Evolutionary conservation across 2,797 vertebrate genomes (phyloP), one percentile per base, ranked within the genome.

Genomic region (Phataginus tricuspis): DNA sequence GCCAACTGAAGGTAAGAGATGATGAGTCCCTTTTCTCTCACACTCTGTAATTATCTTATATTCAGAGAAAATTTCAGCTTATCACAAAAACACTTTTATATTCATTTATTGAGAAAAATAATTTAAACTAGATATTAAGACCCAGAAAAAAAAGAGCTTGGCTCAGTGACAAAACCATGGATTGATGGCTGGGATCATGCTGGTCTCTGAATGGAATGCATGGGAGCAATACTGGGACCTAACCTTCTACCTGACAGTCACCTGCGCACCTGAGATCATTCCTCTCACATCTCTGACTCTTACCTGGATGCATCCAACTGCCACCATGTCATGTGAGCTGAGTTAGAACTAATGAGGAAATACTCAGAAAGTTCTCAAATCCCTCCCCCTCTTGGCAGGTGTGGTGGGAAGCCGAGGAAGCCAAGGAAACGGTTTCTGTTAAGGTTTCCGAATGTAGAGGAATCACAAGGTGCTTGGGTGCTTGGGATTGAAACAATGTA

Each of bases 21-120:
- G 42, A 49, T 49, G 11, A 61, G n/a, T 39, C 34, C 15, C 5
- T 0, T 83, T 83, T 90, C 88, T 91, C 75, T 94, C 59, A 63
- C 49, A 49, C 78, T 97, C 86, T 61, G 93, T 97, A 97, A 92
- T 97, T 97, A 95, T 61, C 95, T 97, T 97, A 87, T 25, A 80
- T 59, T 11, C 16, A 80, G 66, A 74, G 42, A 80, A 69, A 42
- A 75, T 64, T 88, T 86, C 31, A 78, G 15, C 61, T 75, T 86
- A 61, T 27, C n/a, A 86, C 39, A 51, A 89, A 82, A 77, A 34
- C 68, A 95, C 51, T 45, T 95, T 95, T 63, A 66, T 90, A 82
- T 74, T 63, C 53, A 87, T 55, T 90, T 86, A 93, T 37, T 90
- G 64, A 78, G 42, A 68, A 66, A 68, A 91, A 79, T 39, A 90